These are phyloP conservation scores for Nyctibius grandis DNA, from an alignment of 2,797 vertebrate species.

Conservation along the genomic window DNA sequence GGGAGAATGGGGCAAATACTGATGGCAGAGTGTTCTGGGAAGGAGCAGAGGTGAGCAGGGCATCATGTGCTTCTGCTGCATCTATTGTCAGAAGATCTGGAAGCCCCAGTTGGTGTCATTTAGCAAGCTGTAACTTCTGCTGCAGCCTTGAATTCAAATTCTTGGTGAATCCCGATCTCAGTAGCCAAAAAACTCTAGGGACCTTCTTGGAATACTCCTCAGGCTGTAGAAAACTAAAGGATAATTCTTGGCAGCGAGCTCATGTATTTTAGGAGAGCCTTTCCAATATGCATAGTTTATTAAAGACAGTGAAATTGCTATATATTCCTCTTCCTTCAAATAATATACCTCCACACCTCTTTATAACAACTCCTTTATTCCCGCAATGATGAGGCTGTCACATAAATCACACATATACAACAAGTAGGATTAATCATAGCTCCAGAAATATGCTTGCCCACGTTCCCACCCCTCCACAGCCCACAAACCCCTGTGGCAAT, in stretches of 20 bases:
- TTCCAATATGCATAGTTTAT: not conserved
- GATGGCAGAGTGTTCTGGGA: not conserved
- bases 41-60: not conserved
- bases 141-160: not conserved
- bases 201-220: not conserved
- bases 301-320: not conserved
- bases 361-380: not conserved
- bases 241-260: not conserved
- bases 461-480: conserved; percentile 34
- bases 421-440: conserved; percentile 39
- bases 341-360: not conserved
- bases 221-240: not conserved
- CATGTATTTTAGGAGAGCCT: not conserved
- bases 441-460: conserved; percentile 8
- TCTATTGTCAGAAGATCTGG: not conserved
- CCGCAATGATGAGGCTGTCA: not conserved
- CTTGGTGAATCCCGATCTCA: not conserved
- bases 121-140: not conserved
- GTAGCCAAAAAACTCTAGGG: not conserved
- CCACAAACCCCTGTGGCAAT: conserved; percentile 44
- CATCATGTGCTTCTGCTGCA: not conserved
- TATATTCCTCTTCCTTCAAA: not conserved
- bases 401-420: not conserved
- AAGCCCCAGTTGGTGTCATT: not conserved
- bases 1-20: not conserved